Conservation (phyloP, 2,888 invertebrate species). For the Bombylius discolor region DNA sequence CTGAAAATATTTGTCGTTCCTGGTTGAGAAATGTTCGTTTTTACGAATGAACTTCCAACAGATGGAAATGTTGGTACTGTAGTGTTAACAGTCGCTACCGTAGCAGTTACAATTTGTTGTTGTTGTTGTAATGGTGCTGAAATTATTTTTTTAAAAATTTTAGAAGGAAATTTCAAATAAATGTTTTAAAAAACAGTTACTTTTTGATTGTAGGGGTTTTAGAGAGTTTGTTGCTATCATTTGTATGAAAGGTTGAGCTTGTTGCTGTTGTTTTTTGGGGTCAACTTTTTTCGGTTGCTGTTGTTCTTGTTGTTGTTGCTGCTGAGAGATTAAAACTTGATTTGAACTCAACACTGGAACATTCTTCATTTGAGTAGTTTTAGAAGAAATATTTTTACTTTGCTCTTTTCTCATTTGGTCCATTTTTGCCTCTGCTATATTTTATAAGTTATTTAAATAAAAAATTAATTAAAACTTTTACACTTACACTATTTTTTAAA, state of each 20-base stretch:
- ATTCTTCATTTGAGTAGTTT: no score
- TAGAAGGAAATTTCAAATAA: not conserved
- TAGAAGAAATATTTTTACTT: no score
- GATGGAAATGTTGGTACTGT: not conserved
- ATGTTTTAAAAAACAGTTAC: no score
- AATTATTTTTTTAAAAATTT: not conserved
- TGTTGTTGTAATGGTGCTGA: not conserved
- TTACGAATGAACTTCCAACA: not conserved
- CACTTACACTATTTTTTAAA: no score
- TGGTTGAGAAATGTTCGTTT: not conserved
- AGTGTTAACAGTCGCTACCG: not conserved
- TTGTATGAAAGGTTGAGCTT: not conserved
- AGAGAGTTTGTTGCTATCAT: not conserved
- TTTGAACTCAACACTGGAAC: no score
- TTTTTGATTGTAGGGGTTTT: not conserved
- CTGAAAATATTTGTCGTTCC: not conserved
- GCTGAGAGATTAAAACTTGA: no score
- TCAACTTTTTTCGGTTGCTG: constrained; percentile 2
- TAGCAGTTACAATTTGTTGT: not conserved
- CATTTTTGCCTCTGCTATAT: no score
- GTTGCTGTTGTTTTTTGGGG: not conserved
- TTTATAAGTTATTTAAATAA: no score
- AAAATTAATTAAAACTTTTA: no score
- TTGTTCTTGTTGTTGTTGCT: no score
- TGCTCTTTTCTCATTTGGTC: no score